phyloP scores from a whole-genome alignment of 2,113 vertebrate genomes.

The Mystacornis crossleyi region DNA sequence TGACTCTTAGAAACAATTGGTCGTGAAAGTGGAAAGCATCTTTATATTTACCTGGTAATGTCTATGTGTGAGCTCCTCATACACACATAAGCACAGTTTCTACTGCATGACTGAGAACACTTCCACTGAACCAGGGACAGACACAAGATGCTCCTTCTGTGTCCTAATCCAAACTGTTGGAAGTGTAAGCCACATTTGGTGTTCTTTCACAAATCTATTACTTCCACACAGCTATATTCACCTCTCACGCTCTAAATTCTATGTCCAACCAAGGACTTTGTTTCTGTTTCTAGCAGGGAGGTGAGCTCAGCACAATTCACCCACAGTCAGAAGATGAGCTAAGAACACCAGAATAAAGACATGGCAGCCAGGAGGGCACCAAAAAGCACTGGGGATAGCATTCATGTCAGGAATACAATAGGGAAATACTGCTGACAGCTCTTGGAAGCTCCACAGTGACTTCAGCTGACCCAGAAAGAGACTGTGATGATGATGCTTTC shows the following conservation, averaged over 20 bases:
- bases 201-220: neutral
- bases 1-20: neutral
- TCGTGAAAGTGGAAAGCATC: neutral
- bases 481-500: neutral
- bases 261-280: neutral
- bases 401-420: neutral
- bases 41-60: neutral
- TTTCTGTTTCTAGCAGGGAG: neutral
- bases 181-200: fast-evolving
- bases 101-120: neutral
- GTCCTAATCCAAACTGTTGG: neutral
- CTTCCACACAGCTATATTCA: neutral
- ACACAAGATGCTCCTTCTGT: neutral
- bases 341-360: neutral
- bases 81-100: neutral
- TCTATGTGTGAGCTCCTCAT: neutral
- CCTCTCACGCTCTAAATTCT: neutral
- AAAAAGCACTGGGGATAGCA: neutral
- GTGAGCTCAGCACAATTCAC: neutral
- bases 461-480: neutral
- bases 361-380: neutral
- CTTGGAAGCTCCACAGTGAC: neutral
- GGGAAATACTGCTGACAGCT: neutral
- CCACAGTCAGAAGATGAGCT: fast-evolving
- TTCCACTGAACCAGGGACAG: neutral